Percentiles rank a stretch among this genome's conserved stretches.
These are phyloP conservation scores for Anseranas semipalmata DNA, from an alignment of 2,113 vertebrate genomes.

Conservation along the genomic window DNA sequence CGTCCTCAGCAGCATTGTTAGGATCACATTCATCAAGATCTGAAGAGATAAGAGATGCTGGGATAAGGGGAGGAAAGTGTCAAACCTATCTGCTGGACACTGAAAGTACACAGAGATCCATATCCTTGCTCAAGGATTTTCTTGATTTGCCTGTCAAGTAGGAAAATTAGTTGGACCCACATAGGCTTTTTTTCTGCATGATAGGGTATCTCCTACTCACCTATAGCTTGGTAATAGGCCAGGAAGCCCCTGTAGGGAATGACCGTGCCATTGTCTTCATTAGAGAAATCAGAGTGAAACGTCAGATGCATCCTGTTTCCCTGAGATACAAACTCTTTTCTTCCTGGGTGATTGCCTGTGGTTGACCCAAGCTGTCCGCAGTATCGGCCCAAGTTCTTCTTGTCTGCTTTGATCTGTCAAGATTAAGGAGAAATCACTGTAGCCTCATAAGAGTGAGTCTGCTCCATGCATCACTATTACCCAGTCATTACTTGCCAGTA, in stretches of 20 bases:
- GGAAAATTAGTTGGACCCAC: background rate
- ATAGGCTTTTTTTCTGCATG: background rate
- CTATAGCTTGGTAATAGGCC: conserved; percentile 87
- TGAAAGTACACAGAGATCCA: background rate
- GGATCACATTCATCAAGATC: conserved; percentile 78
- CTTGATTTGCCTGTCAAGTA: background rate
- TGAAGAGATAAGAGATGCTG: background rate
- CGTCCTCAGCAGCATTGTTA: background rate
- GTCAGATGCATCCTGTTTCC: conserved; percentile 83
- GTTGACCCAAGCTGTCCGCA: conserved; percentile 83
- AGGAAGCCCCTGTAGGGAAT: conserved; percentile 85
- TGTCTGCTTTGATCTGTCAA: conserved; percentile 82
- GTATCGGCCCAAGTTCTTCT: conserved; percentile 83
- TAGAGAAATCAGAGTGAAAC: conserved; percentile 86
- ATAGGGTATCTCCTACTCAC: conserved; percentile 67
- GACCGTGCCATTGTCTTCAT: conserved; percentile 79
- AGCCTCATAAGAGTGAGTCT: rapidly evolving
- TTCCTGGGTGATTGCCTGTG: conserved; percentile 79
- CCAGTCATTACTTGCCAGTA: background rate
- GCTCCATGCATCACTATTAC: background rate
- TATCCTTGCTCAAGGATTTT: background rate
- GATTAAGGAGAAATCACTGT: background rate
- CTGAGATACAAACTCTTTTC: conserved; percentile 79
- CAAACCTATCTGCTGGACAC: background rate
- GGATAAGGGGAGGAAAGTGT: background rate